A percentile compares a stretch with the other conserved stretches of the same genome.
Evolutionary conservation across 2,888 invertebrate species (phyloP).

Genomic region (Villa cingulata): DNA sequence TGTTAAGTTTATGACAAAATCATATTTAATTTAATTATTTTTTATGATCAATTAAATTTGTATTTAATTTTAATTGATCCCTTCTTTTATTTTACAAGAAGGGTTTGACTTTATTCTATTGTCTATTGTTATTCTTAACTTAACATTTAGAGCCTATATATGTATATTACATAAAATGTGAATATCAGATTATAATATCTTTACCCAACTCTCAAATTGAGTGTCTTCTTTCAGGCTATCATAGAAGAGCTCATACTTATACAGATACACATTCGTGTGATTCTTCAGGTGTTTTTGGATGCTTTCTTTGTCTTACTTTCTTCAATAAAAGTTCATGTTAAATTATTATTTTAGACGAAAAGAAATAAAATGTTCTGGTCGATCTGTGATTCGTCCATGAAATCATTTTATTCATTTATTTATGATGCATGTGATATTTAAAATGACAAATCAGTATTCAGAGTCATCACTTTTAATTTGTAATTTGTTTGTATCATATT

Average conservation of each 20-base stretch:
- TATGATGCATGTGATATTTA: too few relatives aligned
- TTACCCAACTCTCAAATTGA: not conserved
- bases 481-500: too few relatives aligned
- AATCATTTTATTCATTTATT: too few relatives aligned
- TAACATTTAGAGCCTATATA: not conserved
- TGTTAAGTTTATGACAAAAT: not conserved
- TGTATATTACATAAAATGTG: too few relatives aligned
- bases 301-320: not conserved
- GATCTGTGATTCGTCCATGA: too few relatives aligned
- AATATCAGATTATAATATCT: too few relatives aligned
- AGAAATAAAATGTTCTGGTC: not conserved
- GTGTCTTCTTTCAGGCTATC: not conserved
- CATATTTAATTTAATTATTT: not conserved
- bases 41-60: too few relatives aligned
- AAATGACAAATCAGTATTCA: too few relatives aligned
- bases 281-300: not conserved
- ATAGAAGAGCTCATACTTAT: not conserved
- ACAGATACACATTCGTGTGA: not conserved
- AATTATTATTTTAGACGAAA: not conserved
- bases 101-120: not conserved
- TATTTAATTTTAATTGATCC: not conserved
- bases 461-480: too few relatives aligned
- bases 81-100: too few relatives aligned
- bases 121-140: not conserved
- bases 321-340: not conserved